Evolutionary conservation across 2,797 vertebrate genomes (phyloP), one percentile per base, ranked within the genome.

Genomic region (Ptychobarbus kaznakovi): DNA sequence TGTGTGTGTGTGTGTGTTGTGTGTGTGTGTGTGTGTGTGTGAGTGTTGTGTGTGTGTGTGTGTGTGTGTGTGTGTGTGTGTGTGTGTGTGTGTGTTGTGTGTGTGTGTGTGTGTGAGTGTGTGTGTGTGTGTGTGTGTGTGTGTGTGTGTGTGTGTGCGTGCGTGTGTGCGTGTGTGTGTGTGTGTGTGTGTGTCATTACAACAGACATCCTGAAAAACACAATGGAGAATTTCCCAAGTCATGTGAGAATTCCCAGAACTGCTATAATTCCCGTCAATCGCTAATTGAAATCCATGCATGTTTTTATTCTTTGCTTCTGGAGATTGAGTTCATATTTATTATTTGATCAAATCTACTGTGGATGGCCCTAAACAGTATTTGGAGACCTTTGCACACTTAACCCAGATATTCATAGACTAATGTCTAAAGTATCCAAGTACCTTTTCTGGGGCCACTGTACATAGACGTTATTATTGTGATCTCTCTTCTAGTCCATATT

Each of bases 201-300:
- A 51, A 1, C 9, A 7, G 7, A 83, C 58, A 66, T 83, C 72
- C 72, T 83, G 81, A 65, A 51, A 51, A 75, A 83, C 20, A 83
- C 81, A 83, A 83, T 83, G 58, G 22, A 83, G 32, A 51, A 20
- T 66, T 75, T 83, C 58, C 81, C 1, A 66, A 44, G 15, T n/a
- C 25, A 35, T 46, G 11, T 13, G 25, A n/a, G 18, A 16, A 35
- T 63, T 82, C 70, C 56, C 40, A 38, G 22, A 75, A 51, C 8
- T 83, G 32, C 32, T 6, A 13, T 20, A 3, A 28, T 82, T 81
- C 46, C 18, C 0, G 8, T 12, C 12, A 18, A 46, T 46, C 18
- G 12, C 72, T 20, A 51, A 40, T 3, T 74, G 16, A 10, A 49
- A 28, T 74, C 8, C 20, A 38, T 38, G 15, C 18, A 46, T 58